Conservation (phyloP, 2,113 vertebrate species). For the Sceloporus undulatus region DNA sequence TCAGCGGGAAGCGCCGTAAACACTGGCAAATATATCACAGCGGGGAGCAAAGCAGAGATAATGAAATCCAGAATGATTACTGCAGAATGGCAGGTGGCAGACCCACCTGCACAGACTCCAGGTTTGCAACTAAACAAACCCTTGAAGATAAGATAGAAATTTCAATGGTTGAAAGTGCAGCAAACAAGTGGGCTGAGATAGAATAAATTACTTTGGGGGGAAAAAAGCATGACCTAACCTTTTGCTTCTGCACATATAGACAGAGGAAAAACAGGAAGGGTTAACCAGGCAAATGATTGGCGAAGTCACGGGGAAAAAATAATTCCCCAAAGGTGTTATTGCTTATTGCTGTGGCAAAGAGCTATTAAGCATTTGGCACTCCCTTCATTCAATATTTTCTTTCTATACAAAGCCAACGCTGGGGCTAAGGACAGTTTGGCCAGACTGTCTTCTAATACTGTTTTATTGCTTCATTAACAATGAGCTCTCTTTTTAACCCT, state of each 20-base stretch:
- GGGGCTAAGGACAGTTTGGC: constrained; percentile 66
- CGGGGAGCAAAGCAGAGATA: background rate
- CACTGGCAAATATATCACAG: rapidly evolving
- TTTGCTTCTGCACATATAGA: background rate
- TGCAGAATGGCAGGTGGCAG: background rate
- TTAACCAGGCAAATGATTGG: constrained; percentile 6
- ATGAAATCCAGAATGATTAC: background rate
- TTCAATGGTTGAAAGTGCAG: no score
- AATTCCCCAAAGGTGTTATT: constrained; percentile 19
- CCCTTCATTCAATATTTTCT: constrained; percentile 48
- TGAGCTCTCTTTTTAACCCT: constrained; percentile 70
- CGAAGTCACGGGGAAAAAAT: background rate
- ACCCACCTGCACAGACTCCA: background rate
- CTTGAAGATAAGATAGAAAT: no score
- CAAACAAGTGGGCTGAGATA: no score
- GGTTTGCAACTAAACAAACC: background rate
- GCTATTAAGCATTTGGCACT: constrained; percentile 58
- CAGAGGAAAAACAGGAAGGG: background rate
- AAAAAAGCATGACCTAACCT: constrained; percentile 28
- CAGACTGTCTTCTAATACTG: constrained; percentile 72
- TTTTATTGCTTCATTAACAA: constrained; percentile 76
- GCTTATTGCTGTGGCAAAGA: constrained; percentile 43
- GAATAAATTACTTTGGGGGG: background rate
- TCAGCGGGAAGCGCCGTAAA: rapidly evolving
- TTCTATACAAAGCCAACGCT: constrained; percentile 66